phyloP scores from a whole-genome alignment of 2,113 vertebrate species.

The Tachysurus vachellii region DNA sequence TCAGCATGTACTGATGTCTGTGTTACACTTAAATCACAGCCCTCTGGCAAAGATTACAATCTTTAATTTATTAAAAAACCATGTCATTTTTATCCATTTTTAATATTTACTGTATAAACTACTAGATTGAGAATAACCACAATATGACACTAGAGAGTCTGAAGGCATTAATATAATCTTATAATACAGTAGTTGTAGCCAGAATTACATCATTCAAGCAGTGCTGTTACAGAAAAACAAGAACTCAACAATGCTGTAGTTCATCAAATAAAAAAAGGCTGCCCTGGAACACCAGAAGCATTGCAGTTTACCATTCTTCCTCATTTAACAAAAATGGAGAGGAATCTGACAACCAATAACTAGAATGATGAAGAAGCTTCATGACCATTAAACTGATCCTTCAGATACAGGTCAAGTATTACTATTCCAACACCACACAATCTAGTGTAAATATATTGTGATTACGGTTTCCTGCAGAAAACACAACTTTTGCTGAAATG shows the following conservation, averaged over 20 bases:
- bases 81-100: background rate
- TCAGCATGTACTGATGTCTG: background rate
- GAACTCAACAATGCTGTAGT: background rate
- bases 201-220: background rate
- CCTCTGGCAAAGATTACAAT: background rate
- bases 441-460: background rate
- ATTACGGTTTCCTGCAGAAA: conserved; percentile 59
- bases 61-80: background rate
- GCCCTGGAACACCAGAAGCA: background rate
- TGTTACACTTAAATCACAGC: background rate
- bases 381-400: conserved; percentile 21
- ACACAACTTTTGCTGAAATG: conserved; percentile 51
- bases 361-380: conserved; percentile 50
- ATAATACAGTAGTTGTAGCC: background rate
- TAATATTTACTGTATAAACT: background rate
- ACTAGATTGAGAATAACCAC: background rate
- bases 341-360: background rate
- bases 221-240: background rate
- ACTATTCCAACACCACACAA: background rate
- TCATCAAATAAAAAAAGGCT: background rate
- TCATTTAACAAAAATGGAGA: background rate
- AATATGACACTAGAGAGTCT: background rate
- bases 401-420: background rate
- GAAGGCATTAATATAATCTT: background rate
- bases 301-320: background rate